Base-by-base conservation (phyloP, 2,888 invertebrate genomes). In the Caenorhabditis becei region DNA sequence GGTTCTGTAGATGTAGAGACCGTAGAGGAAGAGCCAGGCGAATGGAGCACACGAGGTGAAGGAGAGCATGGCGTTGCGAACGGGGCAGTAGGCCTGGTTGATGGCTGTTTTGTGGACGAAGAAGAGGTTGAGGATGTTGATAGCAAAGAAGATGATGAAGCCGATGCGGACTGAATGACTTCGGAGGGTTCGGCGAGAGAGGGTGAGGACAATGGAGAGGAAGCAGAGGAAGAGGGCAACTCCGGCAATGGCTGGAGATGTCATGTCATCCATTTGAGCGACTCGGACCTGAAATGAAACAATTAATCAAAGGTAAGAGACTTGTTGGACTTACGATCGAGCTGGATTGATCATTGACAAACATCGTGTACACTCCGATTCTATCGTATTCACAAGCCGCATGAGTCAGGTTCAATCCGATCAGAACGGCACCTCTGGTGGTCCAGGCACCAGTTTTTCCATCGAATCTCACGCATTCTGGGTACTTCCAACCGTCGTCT, bases 1-100 rank as follows among this genome's bases (percentile, higher is more conserved):
- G 71, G 87, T 83, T 59, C 86, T 81, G 75, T 88, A 88, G 37
- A 88, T 83, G 70, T 86, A 84, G 8, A 87, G 78, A 5, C 85
- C 80, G 69, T 88, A 89, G 35, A 90, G 77, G 84, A 90, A 88
- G n/a, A 89, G 81, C 89, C 89, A 90, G 3, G 87, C 83, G 62
- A 89, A 90, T 16, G 88, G 83, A 35, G 88, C 77, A 5, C 79
- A 83, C 3, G 86, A 82, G n/a, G 83, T 79, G 69, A 89, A 84
- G 18, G 88, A 85, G 26, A 90, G 82, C 49, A 89, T 71, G 16
- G 90, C 86, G 32, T 89, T 89, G 20, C 89, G 83, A 8, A 87
- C 84, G 0, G 87, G 85, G 63, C 90, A 90, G 67, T 88, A 88
- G 32, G 87, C 75, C 83, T 88, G 75, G 58, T 84, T 89, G 74